phyloP scores from a whole-genome alignment of 2,888 invertebrate genomes.

The Leucozona laternaria region DNA sequence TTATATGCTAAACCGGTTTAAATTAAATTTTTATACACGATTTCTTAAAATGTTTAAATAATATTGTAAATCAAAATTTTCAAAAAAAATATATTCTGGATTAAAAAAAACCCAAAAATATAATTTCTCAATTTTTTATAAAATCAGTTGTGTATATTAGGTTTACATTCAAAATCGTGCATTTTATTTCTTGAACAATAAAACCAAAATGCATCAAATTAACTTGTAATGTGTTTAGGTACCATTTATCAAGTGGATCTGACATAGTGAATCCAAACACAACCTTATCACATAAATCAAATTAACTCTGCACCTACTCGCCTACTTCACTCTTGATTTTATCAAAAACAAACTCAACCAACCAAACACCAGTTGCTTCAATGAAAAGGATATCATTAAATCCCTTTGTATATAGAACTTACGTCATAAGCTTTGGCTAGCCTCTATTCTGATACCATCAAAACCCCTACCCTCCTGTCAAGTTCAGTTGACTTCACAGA shows the following conservation, averaged over 20 bases:
- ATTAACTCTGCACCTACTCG: slow-evolving; percentile 25
- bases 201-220: background rate
- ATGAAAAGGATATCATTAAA: slow-evolving; percentile 59
- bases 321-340: slow-evolving; percentile 4
- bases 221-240: background rate
- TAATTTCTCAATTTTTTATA: too few species aligned
- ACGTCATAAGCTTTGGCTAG: slow-evolving; percentile 52
- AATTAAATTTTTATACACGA: too few species aligned
- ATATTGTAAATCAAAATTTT: too few species aligned
- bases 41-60: too few species aligned
- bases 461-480: background rate
- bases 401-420: slow-evolving; percentile 14
- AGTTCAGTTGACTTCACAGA: slow-evolving; percentile 36
- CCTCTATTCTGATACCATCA: background rate
- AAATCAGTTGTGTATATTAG: too few species aligned
- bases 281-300: slow-evolving; percentile 60
- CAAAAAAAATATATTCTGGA: too few species aligned
- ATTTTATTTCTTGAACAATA: background rate
- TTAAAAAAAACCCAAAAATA: too few species aligned
- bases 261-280: slow-evolving; percentile 3
- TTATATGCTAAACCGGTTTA: too few species aligned
- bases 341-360: slow-evolving; percentile 22
- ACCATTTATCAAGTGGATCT: background rate
- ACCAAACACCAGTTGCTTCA: slow-evolving; percentile 63
- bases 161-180: too few species aligned